Conservation (phyloP, 1,140 invertebrate genomes). For the Teleopsis dalmanni region DNA sequence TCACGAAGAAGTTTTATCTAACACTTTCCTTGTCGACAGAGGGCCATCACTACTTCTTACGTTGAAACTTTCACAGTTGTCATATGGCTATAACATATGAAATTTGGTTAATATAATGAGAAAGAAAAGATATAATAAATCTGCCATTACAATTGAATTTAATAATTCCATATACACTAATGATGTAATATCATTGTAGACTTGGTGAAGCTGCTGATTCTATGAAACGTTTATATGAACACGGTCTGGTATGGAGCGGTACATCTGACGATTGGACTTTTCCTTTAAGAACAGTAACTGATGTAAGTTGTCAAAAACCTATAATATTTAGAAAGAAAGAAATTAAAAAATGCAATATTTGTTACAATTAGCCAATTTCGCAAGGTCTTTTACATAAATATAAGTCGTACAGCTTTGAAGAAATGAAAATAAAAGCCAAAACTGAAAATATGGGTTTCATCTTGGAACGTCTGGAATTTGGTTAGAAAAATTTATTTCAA, state of each 20-base stretch:
- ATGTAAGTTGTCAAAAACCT: conserved; percentile 19
- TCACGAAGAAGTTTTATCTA: too few species aligned
- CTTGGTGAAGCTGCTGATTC: conserved; percentile 36
- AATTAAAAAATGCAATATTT: not conserved
- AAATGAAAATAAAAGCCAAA: conserved; percentile 18
- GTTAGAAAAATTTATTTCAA: not conserved
- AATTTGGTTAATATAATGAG: too few species aligned
- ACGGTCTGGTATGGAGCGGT: conserved; percentile 28
- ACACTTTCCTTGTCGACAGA: too few species aligned
- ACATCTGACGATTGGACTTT: conserved; percentile 27
- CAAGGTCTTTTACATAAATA: conserved; percentile 20
- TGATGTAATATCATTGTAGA: conserved; percentile 6
- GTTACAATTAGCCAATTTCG: conserved; percentile 18
- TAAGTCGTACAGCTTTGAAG: conserved; percentile 14
- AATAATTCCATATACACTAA: too few species aligned
- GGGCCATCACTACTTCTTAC: too few species aligned
- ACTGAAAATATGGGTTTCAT: conserved; percentile 34
- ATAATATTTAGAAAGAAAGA: not conserved
- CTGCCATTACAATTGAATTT: too few species aligned
- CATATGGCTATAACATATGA: too few species aligned
- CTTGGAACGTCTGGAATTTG: conserved; percentile 30
- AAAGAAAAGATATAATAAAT: too few species aligned
- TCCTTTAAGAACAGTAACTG: conserved; percentile 15
- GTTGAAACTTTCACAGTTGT: too few species aligned
- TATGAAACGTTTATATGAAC: conserved; percentile 23